These are phyloP conservation scores for Nipponia nippon DNA, from an alignment of 2,113 vertebrate species.

Conservation along the genomic window DNA sequence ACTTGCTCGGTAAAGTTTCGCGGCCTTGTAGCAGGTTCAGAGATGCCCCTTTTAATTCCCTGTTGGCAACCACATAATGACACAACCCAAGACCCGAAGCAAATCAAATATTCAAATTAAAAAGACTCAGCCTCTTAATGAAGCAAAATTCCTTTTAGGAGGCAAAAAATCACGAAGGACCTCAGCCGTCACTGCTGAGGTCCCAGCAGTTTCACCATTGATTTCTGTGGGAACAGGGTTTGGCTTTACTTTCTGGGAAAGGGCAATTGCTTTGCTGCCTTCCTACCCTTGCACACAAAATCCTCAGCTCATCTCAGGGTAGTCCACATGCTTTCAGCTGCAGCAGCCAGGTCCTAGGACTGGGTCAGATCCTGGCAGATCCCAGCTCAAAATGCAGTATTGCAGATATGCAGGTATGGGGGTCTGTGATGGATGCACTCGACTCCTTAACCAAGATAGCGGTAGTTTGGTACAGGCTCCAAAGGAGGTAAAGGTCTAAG, in stretches of 20 bases:
- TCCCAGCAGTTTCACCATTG: neutral
- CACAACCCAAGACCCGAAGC: neutral
- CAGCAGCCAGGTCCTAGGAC: neutral
- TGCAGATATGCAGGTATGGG: neutral
- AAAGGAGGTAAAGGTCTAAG: neutral
- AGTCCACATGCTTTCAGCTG: neutral
- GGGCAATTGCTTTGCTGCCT: neutral
- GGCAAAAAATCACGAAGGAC: neutral
- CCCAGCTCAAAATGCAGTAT: neutral
- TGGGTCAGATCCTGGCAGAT: neutral
- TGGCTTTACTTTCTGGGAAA: neutral
- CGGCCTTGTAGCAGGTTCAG: neutral
- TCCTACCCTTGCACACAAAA: neutral
- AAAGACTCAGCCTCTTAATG: neutral
- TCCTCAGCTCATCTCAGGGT: neutral
- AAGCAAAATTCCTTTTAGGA: conserved; percentile 8
- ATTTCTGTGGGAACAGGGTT: neutral
- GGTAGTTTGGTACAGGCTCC: neutral
- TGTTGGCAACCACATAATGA: neutral
- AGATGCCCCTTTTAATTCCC: neutral
- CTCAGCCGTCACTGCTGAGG: neutral
- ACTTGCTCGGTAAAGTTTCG: neutral
- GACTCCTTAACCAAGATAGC: neutral
- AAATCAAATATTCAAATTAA: neutral
- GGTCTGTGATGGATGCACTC: accelerated